phyloP scores from a whole-genome alignment of 2,888 invertebrate genomes.

The Phalera bucephala region DNA sequence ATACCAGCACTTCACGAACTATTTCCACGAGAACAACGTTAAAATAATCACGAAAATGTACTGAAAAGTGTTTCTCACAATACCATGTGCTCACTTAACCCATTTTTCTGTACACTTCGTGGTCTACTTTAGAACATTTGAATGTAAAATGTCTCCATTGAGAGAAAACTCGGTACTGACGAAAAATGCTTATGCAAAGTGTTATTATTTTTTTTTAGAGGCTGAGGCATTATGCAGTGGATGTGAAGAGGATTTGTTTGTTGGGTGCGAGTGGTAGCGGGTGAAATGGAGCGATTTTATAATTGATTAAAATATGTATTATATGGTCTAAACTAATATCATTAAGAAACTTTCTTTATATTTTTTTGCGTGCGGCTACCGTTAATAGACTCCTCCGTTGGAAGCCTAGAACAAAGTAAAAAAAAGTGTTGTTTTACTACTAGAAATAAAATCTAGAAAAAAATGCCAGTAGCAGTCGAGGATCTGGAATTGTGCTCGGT shows the following conservation, averaged over 20 bases:
- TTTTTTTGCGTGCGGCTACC: too few relatives aligned
- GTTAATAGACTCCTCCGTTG: too few relatives aligned
- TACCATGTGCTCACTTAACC: conserved; percentile 45
- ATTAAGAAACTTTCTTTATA: too few relatives aligned
- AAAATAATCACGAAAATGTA: conserved; percentile 15
- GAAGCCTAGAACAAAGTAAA: too few relatives aligned
- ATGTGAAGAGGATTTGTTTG: conserved; percentile 25
- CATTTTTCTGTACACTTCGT: conserved; percentile 43
- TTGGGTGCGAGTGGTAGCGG: conserved; percentile 39
- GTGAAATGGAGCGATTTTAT: background rate
- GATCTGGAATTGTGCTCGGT: too few relatives aligned
- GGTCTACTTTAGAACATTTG: conserved; percentile 49
- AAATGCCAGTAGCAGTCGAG: too few relatives aligned
- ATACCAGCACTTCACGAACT: background rate
- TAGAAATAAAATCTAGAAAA: too few relatives aligned
- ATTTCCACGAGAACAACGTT: background rate
- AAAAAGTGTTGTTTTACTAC: too few relatives aligned
- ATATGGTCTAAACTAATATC: too few relatives aligned
- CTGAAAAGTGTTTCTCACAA: conserved; percentile 27
- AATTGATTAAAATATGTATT: too few relatives aligned
- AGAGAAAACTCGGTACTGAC: conserved; percentile 39
- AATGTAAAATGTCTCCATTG: conserved; percentile 55
- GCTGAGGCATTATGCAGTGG: conserved; percentile 48
- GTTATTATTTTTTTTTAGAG: conserved; percentile 73
- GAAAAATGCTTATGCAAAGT: conserved; percentile 79